Conservation (phyloP, 2,113 vertebrate genomes). For the Pantherophis guttatus region DNA sequence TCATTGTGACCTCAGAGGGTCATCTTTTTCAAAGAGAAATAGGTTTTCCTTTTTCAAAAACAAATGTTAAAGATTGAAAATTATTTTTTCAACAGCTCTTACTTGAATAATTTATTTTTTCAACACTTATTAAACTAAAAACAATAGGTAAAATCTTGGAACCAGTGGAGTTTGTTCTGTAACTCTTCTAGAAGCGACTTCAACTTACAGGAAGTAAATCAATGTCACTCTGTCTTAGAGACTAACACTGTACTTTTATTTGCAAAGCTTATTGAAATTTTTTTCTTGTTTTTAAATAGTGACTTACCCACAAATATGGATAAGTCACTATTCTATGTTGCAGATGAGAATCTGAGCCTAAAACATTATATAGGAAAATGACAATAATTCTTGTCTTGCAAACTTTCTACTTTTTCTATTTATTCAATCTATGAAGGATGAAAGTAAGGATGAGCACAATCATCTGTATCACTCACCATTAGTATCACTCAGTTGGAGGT, state of each 20-base stretch:
- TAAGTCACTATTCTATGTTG: not conserved
- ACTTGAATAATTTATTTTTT: no score
- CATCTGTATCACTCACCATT: not conserved
- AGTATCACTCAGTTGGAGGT: not conserved
- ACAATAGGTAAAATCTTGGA: not conserved
- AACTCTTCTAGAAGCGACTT: not conserved
- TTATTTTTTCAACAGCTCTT: not conserved
- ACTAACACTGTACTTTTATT: not conserved
- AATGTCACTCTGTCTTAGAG: not conserved
- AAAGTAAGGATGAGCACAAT: not conserved
- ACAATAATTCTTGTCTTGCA: not conserved
- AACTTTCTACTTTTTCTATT: not conserved
- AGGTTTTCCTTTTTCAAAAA: not conserved
- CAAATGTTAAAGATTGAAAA: not conserved
- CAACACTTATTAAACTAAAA: not conserved
- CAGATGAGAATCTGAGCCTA: not conserved
- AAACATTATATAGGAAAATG: not conserved
- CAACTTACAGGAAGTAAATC: not conserved
- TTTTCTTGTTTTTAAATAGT: not conserved
- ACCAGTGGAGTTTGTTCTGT: not conserved
- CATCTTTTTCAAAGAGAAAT: not conserved
- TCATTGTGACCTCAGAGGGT: not conserved
- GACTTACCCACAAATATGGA: not conserved
- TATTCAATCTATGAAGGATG: not conserved
- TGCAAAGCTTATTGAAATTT: not conserved